Conservation (phyloP, 2,797 vertebrate genomes). For the Helarctos malayanus region DNA sequence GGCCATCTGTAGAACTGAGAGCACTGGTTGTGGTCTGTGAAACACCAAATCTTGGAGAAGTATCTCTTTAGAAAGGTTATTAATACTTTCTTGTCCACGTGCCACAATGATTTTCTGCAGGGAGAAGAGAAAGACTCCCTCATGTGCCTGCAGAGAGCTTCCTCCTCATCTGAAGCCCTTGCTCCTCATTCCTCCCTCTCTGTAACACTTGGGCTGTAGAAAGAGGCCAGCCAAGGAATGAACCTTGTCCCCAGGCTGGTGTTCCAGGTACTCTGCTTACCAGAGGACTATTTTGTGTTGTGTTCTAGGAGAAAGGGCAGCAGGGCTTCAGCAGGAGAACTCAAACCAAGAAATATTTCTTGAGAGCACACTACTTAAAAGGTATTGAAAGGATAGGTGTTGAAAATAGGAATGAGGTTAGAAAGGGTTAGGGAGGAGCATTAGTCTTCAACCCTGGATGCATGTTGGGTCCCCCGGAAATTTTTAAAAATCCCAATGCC, state of each 20-base stretch:
- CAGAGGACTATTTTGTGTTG: neutral
- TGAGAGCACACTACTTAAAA: neutral
- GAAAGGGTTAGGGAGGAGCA: neutral
- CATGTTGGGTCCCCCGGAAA: neutral
- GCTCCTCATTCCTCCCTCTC: conserved; percentile 35
- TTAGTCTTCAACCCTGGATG: neutral
- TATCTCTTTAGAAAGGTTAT: conserved; percentile 86
- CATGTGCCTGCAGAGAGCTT: conserved; percentile 84
- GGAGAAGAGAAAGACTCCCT: conserved; percentile 85
- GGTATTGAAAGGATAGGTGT: neutral
- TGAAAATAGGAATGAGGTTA: neutral
- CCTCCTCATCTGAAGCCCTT: conserved; percentile 74
- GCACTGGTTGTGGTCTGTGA: conserved; percentile 87
- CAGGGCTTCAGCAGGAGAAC: neutral
- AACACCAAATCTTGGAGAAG: conserved; percentile 85
- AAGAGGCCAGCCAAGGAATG: neutral
- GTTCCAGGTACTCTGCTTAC: neutral
- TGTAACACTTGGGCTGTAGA: conserved; percentile 1
- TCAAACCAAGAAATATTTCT: neutral
- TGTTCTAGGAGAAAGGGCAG: conserved; percentile 38
- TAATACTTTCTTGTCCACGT: conserved; percentile 87
- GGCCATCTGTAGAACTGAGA: conserved; percentile 87
- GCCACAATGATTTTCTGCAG: conserved; percentile 85
- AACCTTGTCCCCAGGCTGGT: neutral
- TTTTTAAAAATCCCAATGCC: neutral